Percentiles rank a stretch among this genome's conserved stretches.
Conservation (phyloP, 1,140 invertebrate species). For the Procambarus virginalis region DNA sequence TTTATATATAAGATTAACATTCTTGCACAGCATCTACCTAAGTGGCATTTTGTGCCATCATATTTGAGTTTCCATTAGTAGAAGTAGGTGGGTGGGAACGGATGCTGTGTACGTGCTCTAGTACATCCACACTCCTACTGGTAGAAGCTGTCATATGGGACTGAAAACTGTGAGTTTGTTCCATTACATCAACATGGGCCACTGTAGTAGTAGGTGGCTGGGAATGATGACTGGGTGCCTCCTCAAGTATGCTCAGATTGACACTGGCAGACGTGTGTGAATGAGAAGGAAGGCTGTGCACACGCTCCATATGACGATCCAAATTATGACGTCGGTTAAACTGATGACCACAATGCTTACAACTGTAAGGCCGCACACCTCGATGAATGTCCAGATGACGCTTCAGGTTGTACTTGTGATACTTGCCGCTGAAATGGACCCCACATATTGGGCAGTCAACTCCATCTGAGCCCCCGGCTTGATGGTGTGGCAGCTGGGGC, state of each 20-base stretch:
- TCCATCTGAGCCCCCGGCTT: constrained; percentile 24
- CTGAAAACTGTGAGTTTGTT: neutral
- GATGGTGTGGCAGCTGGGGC: constrained; percentile 19
- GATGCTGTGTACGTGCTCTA: neutral
- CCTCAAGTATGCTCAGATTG: neutral
- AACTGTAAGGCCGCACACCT: constrained; percentile 75
- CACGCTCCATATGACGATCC: constrained; percentile 69
- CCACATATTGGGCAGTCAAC: constrained; percentile 64
- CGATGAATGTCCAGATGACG: constrained; percentile 75
- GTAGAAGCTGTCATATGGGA: constrained; percentile 1
- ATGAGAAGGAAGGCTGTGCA: constrained; percentile 19
- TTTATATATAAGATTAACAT: neutral
- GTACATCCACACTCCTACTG: neutral
- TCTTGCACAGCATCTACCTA: neutral
- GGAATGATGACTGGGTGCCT: neutral
- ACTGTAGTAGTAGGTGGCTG: neutral
- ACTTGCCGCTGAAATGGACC: constrained; percentile 63
- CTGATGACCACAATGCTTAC: constrained; percentile 68
- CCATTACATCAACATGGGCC: neutral
- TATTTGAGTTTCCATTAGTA: neutral
- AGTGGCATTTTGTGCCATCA: neutral
- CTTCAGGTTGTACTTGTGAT: constrained; percentile 74
- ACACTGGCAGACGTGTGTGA: neutral
- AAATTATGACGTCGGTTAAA: constrained; percentile 71
- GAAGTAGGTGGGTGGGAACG: neutral